Evolutionary conservation across 2,113 vertebrate genomes (phyloP).

Genomic region (Stigmatopora nigra): DNA sequence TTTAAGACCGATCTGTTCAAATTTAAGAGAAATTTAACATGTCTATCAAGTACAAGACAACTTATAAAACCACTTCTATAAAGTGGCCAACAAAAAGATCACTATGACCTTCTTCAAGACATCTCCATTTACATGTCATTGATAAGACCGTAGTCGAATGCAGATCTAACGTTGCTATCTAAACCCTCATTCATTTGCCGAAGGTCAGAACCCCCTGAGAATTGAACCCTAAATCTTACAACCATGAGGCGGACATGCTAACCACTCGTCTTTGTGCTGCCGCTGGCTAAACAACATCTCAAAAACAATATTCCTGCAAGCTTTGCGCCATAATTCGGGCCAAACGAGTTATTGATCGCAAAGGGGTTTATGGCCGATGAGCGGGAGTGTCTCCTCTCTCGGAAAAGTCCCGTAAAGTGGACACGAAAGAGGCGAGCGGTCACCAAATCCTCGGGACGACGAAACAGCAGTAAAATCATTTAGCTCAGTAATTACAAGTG

Average conservation of each 20-base stretch:
- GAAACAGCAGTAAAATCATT: conserved; percentile 51
- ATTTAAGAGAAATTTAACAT: neutral
- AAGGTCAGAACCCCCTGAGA: too few relatives aligned
- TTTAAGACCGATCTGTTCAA: neutral
- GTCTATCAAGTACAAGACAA: neutral
- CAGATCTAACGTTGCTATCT: neutral
- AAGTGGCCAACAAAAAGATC: neutral
- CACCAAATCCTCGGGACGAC: conserved; percentile 39
- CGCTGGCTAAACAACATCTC: neutral
- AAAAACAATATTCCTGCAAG: neutral
- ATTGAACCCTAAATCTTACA: too few relatives aligned
- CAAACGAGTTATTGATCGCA: conserved; percentile 48
- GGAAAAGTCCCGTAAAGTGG: conserved; percentile 36
- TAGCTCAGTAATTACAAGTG: conserved; percentile 56
- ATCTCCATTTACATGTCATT: neutral
- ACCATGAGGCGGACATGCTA: too few relatives aligned
- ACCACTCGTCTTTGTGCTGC: too few relatives aligned
- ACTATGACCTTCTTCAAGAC: neutral
- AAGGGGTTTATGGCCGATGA: conserved; percentile 8
- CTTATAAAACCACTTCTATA: neutral
- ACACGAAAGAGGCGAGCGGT: conserved; percentile 26
- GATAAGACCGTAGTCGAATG: neutral
- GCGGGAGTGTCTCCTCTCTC: neutral
- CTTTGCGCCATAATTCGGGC: conserved; percentile 22
- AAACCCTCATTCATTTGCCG: neutral